Evolutionary conservation across 2,113 vertebrate genomes (phyloP), one percentile per base, ranked within the genome.

Genomic region (Varanus komodoensis): DNA sequence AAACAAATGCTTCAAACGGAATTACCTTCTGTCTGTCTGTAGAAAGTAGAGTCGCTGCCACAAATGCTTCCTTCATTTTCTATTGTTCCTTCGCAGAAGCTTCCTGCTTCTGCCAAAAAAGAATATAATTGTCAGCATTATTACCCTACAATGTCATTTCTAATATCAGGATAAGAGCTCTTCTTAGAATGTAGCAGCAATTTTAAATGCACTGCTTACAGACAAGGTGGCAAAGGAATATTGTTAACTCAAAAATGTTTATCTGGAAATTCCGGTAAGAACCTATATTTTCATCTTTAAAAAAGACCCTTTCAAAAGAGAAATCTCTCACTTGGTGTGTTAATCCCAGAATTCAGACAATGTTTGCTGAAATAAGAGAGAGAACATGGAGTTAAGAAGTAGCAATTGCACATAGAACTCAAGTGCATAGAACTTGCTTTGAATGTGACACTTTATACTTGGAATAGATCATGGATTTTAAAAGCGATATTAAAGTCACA

Each of bases 11-110:
- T 90, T 94, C 90, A 38, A 86, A 91, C 29, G 91, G 44, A 21
- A 75, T 94, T 97, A 99, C 99, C 99, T 98, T 99, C 98, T 61
- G 98, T 98, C 94, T 99, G 98, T 93, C 95, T 98, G 95, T 99
- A 99, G 95, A 99, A 98, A 3, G 98, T 97, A 8, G 99, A 99
- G 94, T 99, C 99, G 54, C 98, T 99, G 95, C 98, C 98, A 87
- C 98, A 99, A 90, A 98, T 7, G 90, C 98, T 99, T 96, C 97
- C 98, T 96, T 99, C 98, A 92, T 99, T 98, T 94, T 99, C 98
- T 93, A 98, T 95, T 93, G 98, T 99, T 91, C 98, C 97, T 89
- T 99, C 99, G 92, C 97, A 97, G 94, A 97, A 95, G 48, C 97
- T 98, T 97, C 97, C 98, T 38, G 32, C 48, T 93, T 99, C 98